Base-by-base conservation (phyloP, 1,140 invertebrate genomes). In the Atopsyche davidsoni region DNA sequence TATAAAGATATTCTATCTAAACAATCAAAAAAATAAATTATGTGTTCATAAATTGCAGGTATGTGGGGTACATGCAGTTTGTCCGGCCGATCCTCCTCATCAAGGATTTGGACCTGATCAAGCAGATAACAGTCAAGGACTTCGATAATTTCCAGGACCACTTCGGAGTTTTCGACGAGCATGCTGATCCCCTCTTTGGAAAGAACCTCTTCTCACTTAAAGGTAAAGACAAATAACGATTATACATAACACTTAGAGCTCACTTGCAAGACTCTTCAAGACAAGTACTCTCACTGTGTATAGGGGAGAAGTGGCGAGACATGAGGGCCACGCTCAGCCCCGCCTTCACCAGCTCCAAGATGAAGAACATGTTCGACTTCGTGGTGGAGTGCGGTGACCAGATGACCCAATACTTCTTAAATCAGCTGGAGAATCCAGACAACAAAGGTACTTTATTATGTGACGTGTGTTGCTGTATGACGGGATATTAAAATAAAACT, bases 191-290 rank as follows among this genome's bases (percentile, higher is more conserved):
- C 0, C 43, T 83, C 0, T 63, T 80, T 19, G 70, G 66, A 11
- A 68, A 69, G 13, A 77, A 73, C 58, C 50, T 82, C 2, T 68
- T 75, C 23, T 57, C 69, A 4, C 67, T 81, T 58, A 70, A 68
- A 63, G 77, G 74, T 72, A n/a, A n/a, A n/a, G n/a, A n/a, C n/a
- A n/a, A n/a, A n/a, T n/a, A n/a, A n/a, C n/a, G n/a, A n/a, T n/a
- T n/a, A 22, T 24, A 6, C n/a, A 28, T 28, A 28, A n/a, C 24
- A 7, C n/a, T 6, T 28, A 28, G 6, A 7, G 6, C 6, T n/a
- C 24, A 28, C 24, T 6, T 28, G n/a, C 24, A 28, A 28, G 4
- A 7, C 6, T 6, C 6, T 28, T 28, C 6, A 7, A 28, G 24
- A 7, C 24, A 7, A 28, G n/a, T 6, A 28, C 24, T 28, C 24